phyloP scores from a whole-genome alignment of 1,140 invertebrate species.

The Drosophila asahinai region DNA sequence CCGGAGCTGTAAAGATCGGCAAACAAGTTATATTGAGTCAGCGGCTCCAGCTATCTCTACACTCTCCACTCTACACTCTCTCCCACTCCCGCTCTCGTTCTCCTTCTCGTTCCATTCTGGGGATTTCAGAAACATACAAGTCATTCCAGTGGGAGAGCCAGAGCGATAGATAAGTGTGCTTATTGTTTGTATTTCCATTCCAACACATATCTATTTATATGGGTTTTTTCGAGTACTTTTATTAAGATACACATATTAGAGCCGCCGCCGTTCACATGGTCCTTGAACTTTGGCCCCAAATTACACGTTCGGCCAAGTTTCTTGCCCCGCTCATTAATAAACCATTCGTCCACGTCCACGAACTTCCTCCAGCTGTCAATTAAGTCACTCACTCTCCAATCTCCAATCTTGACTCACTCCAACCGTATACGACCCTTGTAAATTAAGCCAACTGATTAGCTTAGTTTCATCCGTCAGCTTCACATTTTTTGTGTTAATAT shows the following conservation, averaged over 20 bases:
- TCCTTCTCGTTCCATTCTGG: conserved; percentile 4
- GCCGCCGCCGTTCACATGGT: conserved; percentile 19
- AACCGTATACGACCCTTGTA: conserved; percentile 27
- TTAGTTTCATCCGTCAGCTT: conserved; percentile 6
- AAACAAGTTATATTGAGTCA: conserved; percentile 48
- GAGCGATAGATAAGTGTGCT: conserved; percentile 38
- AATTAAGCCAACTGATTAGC: conserved; percentile 35
- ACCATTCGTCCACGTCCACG: conserved; percentile 21
- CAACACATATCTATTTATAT: conserved; percentile 7
- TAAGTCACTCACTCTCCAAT: conserved; percentile 32
- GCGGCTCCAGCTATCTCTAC: conserved; percentile 13
- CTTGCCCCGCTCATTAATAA: conserved; percentile 38
- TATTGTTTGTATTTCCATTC: conserved; percentile 27
- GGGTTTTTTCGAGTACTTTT: conserved; percentile 13
- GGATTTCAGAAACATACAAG: conserved; percentile 27
- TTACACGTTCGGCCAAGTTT: conserved; percentile 26
- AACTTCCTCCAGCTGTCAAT: conserved; percentile 37
- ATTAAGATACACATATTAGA: conserved; percentile 41
- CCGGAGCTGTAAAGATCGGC: conserved; percentile 39
- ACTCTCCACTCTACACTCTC: conserved; percentile 5
- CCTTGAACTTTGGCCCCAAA: conserved; percentile 49
- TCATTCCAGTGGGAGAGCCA: conserved; percentile 28
- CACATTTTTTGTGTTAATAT: conserved; percentile 11
- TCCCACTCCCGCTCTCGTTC: conserved; percentile 12
- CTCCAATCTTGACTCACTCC: conserved; percentile 31